phyloP scores from a whole-genome alignment of 2,888 invertebrate species.

The Bombyx huttoni region DNA sequence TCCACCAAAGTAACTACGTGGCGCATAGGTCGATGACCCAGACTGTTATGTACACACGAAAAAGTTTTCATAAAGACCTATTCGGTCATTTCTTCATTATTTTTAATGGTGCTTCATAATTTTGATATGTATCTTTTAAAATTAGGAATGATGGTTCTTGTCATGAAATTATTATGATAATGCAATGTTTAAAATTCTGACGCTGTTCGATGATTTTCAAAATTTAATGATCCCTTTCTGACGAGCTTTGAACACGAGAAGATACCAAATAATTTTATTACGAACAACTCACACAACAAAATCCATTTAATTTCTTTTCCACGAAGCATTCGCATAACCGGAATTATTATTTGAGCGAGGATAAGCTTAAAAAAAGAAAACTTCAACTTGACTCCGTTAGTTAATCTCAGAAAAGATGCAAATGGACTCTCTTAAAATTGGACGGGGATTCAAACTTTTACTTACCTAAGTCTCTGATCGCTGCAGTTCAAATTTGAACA shows the following conservation, averaged over 20 bases:
- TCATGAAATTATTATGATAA: not conserved
- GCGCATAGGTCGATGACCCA: not conserved
- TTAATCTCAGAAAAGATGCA: conserved; percentile 49
- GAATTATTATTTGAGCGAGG: conserved; percentile 14
- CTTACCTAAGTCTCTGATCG: conserved; percentile 34
- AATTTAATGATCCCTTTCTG: conserved; percentile 7
- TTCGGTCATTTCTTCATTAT: not conserved
- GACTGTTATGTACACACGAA: not conserved
- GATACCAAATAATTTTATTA: conserved; percentile 12
- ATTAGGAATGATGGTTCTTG: conserved; percentile 10
- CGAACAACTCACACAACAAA: conserved; percentile 12
- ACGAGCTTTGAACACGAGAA: not conserved
- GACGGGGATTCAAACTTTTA: conserved; percentile 47
- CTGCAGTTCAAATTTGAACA: conserved; percentile 8
- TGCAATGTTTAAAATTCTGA: not conserved
- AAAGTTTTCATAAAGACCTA: not conserved
- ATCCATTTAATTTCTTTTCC: conserved; percentile 14
- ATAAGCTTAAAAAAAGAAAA: conserved; percentile 20
- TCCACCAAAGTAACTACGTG: conserved; percentile 9
- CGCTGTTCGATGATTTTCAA: not conserved
- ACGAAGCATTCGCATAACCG: conserved; percentile 11
- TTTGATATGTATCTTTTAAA: conserved; percentile 9
- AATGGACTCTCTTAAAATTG: conserved; percentile 51
- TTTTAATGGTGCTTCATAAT: conserved; percentile 8
- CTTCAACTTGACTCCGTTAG: conserved; percentile 26